Conservation (phyloP, 2,797 vertebrate species). For the Aselliscus stoliczkanus region DNA sequence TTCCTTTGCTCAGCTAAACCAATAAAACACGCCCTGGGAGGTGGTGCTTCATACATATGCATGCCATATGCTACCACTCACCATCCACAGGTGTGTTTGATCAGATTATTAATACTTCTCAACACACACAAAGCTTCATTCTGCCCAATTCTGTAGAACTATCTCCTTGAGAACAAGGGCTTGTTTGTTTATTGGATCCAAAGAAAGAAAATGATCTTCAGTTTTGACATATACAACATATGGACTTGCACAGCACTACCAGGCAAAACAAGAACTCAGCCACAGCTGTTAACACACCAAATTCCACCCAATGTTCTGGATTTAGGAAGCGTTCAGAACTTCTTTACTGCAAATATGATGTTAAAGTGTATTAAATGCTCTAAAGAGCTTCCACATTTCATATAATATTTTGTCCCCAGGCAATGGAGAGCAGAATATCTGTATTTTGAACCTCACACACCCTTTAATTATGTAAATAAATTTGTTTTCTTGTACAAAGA, state of each 20-base stretch:
- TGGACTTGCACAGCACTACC: conserved; percentile 49
- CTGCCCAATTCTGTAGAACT: conserved; percentile 35
- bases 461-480: background rate
- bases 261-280: conserved; percentile 59
- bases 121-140: conserved; percentile 45
- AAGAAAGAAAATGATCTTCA: conserved; percentile 62
- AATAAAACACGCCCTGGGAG: background rate
- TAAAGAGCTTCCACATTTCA: background rate
- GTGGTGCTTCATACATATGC: background rate
- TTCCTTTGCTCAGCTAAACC: background rate
- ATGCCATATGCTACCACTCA: background rate
- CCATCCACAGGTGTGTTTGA: conserved; percentile 62
- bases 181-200: conserved; percentile 60
- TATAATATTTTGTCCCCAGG: background rate
- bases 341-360: conserved; percentile 8
- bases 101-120: conserved; percentile 53
- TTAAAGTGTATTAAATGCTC: background rate
- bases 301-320: conserved; percentile 59
- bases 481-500: background rate
- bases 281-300: conserved; percentile 66
- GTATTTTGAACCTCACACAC: background rate
- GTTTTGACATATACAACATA: conserved; percentile 65
- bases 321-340: conserved; percentile 29
- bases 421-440: background rate
- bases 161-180: background rate